Evolutionary conservation across 1,140 invertebrate genomes (phyloP), one percentile per base, ranked within the genome.

Genomic region (Dendroctonus ponderosae): DNA sequence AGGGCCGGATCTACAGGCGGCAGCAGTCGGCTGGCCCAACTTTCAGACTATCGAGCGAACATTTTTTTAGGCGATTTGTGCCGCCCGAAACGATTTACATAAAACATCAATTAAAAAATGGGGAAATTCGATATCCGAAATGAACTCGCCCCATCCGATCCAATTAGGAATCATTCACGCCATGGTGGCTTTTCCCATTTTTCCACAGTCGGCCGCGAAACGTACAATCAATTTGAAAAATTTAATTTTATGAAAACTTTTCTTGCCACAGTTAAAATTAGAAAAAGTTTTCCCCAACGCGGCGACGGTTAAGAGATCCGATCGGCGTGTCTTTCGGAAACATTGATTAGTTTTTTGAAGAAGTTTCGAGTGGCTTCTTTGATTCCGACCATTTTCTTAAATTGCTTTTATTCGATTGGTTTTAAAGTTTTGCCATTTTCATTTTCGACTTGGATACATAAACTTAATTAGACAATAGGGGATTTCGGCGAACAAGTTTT

Each of bases 231-330:
- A 11, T 41, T 38, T 56, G 39, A 56, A 56, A 56, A 56, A 56
- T 56, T 56, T 56, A 56, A 56, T 56, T 56, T 56, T 56, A 56
- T 56, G 53, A 56, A 56, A 56, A 56, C 8, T 56, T 56, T 56
- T 41, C 53, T 56, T 41, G 53, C 26, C 53, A 56, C 53, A 56
- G 53, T 56, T 56, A 56, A 56, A 56, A 56, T 56, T 56, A 56
- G 53, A 56, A 56, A 56, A 56, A 56, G 53, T 56, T 56, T 56
- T 52, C 26, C 26, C 53, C 4, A 37, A 14, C 39, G 26, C 53
- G 26, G 26, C 26, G 26, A 26, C 26, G 53, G 53, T 56, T 56
- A 39, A 56, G 53, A 56, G 26, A 41, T 39, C 26, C 26, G 26
- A 56, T 41, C 53, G 53, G 37, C 26, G 39, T 56, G 53, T 56